Evolutionary conservation across 2,113 vertebrate species (phyloP).

Genomic region (Catagonus wagneri): DNA sequence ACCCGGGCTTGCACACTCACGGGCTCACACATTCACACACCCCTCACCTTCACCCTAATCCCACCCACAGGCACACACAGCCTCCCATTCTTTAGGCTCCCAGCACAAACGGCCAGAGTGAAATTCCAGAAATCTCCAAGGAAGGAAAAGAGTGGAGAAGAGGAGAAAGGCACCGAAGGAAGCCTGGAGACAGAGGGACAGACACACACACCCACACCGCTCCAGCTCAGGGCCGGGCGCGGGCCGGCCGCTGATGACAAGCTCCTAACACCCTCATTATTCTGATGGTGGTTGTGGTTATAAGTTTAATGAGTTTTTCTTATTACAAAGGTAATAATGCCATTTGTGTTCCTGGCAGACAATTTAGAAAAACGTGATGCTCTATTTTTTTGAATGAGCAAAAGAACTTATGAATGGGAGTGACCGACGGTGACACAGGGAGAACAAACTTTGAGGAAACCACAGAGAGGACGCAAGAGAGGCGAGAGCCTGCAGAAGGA

Average conservation of each 20-base stretch:
- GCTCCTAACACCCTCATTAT: fast-evolving
- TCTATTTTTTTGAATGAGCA: slow-evolving; percentile 58
- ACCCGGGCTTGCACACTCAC: neutral
- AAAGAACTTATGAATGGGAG: slow-evolving; percentile 43
- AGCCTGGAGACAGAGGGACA: neutral
- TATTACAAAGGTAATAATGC: neutral
- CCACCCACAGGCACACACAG: neutral
- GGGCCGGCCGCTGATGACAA: fast-evolving
- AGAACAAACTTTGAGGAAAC: neutral
- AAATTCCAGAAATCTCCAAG: slow-evolving; percentile 69
- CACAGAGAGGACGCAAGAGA: neutral
- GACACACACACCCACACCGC: neutral
- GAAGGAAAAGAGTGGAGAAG: neutral
- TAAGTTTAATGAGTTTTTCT: neutral
- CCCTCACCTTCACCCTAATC: fast-evolving
- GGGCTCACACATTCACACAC: neutral
- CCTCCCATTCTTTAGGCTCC: neutral
- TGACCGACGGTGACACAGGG: neutral
- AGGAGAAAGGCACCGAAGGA: neutral
- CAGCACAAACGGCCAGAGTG: neutral
- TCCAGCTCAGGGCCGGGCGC: fast-evolving
- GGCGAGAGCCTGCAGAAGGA: neutral
- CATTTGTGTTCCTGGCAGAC: neutral
- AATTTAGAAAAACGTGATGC: neutral
- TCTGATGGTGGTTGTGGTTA: fast-evolving